Conservation (phyloP, 2,797 vertebrate genomes). For the Sebastes cheni region DNA sequence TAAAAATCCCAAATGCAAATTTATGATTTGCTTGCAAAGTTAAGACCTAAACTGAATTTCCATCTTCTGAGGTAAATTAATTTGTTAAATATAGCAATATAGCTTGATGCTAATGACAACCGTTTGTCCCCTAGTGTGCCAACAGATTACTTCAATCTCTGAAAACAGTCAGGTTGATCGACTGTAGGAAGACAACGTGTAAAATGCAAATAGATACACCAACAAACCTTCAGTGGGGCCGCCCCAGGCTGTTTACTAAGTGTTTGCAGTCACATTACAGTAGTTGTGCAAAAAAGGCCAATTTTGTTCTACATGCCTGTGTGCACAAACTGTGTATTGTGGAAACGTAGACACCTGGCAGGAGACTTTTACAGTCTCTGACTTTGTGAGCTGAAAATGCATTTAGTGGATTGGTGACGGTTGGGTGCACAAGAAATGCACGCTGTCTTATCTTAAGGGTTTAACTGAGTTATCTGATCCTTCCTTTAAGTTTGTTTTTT, state of each 20-base stretch:
- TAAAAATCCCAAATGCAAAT: not conserved
- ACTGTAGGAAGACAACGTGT: slow-evolving; percentile 3
- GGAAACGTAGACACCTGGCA: slow-evolving; percentile 10
- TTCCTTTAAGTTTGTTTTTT: not conserved
- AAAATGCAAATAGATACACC: slow-evolving; percentile 30
- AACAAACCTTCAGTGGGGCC: not conserved
- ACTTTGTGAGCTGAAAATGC: not conserved
- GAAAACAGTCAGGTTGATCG: slow-evolving; percentile 19
- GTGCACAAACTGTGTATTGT: not conserved
- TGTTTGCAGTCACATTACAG: slow-evolving; percentile 13
- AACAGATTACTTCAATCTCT: slow-evolving; percentile 23
- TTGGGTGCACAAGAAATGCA: not conserved
- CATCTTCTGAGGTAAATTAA: not conserved
- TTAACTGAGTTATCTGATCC: not conserved
- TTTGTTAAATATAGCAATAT: not conserved
- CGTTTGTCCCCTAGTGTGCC: slow-evolving; percentile 33
- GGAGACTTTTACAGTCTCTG: slow-evolving; percentile 7
- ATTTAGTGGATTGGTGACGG: not conserved
- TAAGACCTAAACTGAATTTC: not conserved
- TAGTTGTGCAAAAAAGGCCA: not conserved
- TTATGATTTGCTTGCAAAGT: not conserved
- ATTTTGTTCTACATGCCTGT: slow-evolving; percentile 6
- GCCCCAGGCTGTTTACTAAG: slow-evolving; percentile 19
- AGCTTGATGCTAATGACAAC: slow-evolving; percentile 10
- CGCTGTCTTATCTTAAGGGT: not conserved